Percentiles rank a stretch among this genome's conserved stretches.
Evolutionary conservation across 2,797 vertebrate genomes (phyloP).

Genomic region (Lagocephalus sceleratus): DNA sequence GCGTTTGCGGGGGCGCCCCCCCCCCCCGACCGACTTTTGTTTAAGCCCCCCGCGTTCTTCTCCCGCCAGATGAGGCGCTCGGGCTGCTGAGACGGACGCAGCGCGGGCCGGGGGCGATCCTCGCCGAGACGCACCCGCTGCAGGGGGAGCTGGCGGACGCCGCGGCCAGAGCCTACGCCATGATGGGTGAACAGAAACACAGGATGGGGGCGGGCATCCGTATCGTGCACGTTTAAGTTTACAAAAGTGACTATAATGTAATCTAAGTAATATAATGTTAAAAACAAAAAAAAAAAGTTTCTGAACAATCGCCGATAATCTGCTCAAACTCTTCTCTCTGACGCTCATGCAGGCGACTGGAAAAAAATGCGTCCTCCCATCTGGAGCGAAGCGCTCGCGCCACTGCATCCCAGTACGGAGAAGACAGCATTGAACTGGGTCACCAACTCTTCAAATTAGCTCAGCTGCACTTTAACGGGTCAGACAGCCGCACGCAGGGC

Average conservation of each 20-base stretch:
- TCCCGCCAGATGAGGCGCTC: slow-evolving; percentile 75
- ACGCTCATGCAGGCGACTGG: slow-evolving; percentile 81
- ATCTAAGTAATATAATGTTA: too few species aligned
- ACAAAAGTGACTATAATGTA: neutral
- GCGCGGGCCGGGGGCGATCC: slow-evolving; percentile 66
- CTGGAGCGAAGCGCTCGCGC: slow-evolving; percentile 77
- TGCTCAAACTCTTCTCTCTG: neutral
- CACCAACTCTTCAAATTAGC: slow-evolving; percentile 92
- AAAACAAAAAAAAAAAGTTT: neutral
- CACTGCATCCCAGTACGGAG: slow-evolving; percentile 80
- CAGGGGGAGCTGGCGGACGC: slow-evolving; percentile 84
- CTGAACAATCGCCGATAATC: neutral
- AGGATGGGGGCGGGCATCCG: too few species aligned
- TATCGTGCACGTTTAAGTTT: too few species aligned
- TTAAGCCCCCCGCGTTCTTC: neutral
- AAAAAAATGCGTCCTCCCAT: slow-evolving; percentile 79
- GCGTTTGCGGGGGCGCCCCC: too few species aligned
- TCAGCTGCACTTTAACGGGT: slow-evolving; percentile 96
- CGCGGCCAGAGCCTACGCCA: slow-evolving; percentile 82
- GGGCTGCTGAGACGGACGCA: slow-evolving; percentile 67
- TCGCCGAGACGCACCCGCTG: slow-evolving; percentile 79
- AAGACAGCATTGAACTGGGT: slow-evolving; percentile 85
- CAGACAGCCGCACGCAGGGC: slow-evolving; percentile 9
- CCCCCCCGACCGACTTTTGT: neutral
- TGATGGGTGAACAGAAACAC: slow-evolving; percentile 72